phyloP scores from a whole-genome alignment of 2,113 vertebrate genomes.

The Sus scrofa region T2T-Sscrofa CM000816.6:27585501-27586000 shows the following conservation, averaged over 20 bases:
- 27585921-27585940: background rate
- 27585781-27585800: background rate
- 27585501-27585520: background rate
- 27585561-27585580: background rate
- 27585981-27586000: background rate
- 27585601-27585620: background rate
- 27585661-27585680: background rate
- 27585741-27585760: background rate
- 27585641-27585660: background rate
- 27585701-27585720: background rate
- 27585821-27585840: conserved; percentile 2
- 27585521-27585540: background rate
- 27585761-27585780: background rate
- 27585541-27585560: background rate
- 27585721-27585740: background rate
- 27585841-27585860: background rate
- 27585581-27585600: background rate
- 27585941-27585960: background rate
- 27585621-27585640: background rate
- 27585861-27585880: background rate
- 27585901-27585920: background rate
- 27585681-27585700: background rate
- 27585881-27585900: background rate
- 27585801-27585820: conserved; percentile 29
- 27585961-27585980: background rate